A percentile compares a stretch with the other conserved stretches of the same genome.
These are phyloP conservation scores for Umimayanthus kanabou DNA, from an alignment of 92 coral and sea anemone species.

Conservation along the genomic window DNA sequence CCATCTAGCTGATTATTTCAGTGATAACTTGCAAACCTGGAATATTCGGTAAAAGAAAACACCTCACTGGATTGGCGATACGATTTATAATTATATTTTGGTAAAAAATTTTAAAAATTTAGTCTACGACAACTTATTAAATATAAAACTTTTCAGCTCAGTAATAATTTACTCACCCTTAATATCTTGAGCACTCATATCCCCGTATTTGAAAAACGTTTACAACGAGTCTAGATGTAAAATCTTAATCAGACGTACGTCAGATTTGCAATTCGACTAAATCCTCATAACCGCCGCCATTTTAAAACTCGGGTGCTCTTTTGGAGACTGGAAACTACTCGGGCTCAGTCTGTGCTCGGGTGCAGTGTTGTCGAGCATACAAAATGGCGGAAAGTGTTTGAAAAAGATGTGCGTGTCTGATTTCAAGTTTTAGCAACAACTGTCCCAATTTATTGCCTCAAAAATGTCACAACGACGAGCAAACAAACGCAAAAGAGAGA, in stretches of 20 bases:
- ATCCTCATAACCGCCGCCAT: neutral
- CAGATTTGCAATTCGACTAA: too few species aligned
- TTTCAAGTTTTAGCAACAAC: constrained; percentile 1
- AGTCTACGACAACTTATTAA: too few species aligned
- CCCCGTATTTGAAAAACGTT: neutral
- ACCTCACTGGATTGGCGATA: too few species aligned
- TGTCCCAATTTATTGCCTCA: neutral
- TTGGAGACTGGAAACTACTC: constrained; percentile 15
- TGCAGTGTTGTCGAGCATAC: neutral
- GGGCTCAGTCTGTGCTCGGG: constrained; percentile 23
- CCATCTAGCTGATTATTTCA: too few species aligned
- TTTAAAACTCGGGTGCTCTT: neutral
- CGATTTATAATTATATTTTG: too few species aligned
- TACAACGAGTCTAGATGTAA: neutral
- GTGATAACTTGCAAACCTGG: too few species aligned
- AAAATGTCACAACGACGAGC: constrained; percentile 79
- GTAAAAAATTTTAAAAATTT: too few species aligned
- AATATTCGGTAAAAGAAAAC: too few species aligned
- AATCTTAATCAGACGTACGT: too few species aligned
- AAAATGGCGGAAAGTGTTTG: constrained; percentile 37
- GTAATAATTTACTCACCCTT: neutral
- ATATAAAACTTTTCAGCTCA: neutral
- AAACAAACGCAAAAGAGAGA: constrained; percentile 62
- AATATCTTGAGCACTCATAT: constrained; percentile 27
- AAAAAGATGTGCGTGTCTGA: neutral